These are phyloP conservation scores for Polypedilum vanderplanki DNA, from an alignment of 1,140 invertebrate genomes.

Conservation along the genomic window DNA sequence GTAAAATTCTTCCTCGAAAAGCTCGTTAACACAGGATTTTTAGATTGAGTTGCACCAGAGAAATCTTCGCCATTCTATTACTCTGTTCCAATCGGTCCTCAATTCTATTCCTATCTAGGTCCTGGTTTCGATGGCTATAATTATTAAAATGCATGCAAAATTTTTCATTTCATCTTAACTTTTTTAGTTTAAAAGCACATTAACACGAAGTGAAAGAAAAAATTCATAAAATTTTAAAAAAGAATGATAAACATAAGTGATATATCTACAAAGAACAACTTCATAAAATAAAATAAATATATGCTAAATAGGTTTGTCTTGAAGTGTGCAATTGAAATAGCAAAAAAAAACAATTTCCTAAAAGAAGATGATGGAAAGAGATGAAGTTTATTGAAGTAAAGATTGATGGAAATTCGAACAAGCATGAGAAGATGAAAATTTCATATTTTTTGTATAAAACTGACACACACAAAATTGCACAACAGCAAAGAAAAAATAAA, in stretches of 20 bases:
- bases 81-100: slow-evolving; percentile 53
- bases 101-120: slow-evolving; percentile 54
- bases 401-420: too few relatives aligned
- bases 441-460: too few relatives aligned
- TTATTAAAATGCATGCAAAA: slow-evolving; percentile 3
- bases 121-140: slow-evolving; percentile 34
- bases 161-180: not conserved
- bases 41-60: slow-evolving; percentile 76
- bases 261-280: not conserved
- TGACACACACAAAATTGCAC: too few relatives aligned
- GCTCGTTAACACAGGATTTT: slow-evolving; percentile 91
- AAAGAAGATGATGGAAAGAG: too few relatives aligned
- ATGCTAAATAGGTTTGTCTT: not conserved
- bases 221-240: not conserved
- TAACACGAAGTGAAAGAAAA: not conserved
- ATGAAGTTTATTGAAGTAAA: too few relatives aligned
- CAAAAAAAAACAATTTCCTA: too few relatives aligned
- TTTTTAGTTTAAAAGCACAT: not conserved
- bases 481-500: too few relatives aligned
- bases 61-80: slow-evolving; percentile 57
- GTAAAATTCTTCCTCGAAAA: slow-evolving; percentile 96
- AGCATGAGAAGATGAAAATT: too few relatives aligned
- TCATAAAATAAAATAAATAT: not conserved
- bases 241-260: not conserved
- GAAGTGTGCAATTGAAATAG: too few relatives aligned